These are phyloP conservation scores for Haplochromis burtoni DNA, from an alignment of 2,113 vertebrate species.

Conservation along the genomic window DNA sequence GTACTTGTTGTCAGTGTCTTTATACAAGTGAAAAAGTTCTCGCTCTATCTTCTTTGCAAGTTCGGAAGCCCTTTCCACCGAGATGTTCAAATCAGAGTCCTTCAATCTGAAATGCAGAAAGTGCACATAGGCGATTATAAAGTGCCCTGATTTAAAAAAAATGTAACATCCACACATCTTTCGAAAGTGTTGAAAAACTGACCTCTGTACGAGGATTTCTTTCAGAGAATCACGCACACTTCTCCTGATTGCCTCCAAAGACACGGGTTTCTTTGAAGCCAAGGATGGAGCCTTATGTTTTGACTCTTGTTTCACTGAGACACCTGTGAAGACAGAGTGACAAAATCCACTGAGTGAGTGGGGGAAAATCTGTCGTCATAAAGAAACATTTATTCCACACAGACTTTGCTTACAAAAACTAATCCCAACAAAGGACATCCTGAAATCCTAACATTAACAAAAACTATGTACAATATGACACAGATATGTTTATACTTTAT, in stretches of 20 bases:
- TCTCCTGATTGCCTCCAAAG: conserved; percentile 89
- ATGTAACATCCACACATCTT: not conserved
- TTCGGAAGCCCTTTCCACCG: conserved; percentile 85
- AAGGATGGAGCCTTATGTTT: conserved; percentile 77
- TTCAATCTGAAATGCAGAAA: conserved; percentile 75
- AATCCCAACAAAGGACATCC: not conserved
- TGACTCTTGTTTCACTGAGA: conserved; percentile 74
- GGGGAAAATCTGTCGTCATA: not conserved
- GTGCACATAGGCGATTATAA: not conserved
- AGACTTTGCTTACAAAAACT: not conserved
- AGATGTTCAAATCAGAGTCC: conserved; percentile 85
- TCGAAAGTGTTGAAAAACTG: not conserved
- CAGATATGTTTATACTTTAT: not conserved
- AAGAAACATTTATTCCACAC: not conserved
- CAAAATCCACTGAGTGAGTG: not conserved
- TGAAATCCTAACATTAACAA: not conserved
- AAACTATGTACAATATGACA: not conserved
- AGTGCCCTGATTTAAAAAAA: not conserved
- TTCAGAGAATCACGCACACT: conserved; percentile 92
- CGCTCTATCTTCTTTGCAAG: conserved; percentile 90
- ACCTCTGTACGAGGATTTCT: conserved; percentile 94
- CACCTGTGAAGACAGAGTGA: conserved; percentile 64
- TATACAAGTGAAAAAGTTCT: conserved; percentile 92
- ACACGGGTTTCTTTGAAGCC: conserved; percentile 83
- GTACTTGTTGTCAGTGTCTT: conserved; percentile 95